A percentile compares a stretch with the other conserved stretches of the same genome.
Evolutionary conservation across 2,113 vertebrate species (phyloP).

Genomic region (Anolis carolinensis): DNA sequence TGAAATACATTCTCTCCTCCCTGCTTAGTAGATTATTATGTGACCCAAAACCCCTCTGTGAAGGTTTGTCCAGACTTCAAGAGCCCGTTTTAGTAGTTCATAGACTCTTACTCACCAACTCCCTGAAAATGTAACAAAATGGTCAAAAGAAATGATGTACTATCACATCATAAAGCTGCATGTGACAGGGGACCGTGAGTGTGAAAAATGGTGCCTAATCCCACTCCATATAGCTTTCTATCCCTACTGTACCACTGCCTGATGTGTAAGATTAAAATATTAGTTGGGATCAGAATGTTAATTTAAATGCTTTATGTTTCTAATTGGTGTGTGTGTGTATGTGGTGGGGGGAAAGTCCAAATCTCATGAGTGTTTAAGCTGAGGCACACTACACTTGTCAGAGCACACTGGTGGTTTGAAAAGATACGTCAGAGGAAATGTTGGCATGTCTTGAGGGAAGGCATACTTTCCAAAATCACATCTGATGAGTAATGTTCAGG

Average conservation of each 20-base stretch:
- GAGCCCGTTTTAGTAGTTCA: no score
- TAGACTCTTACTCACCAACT: no score
- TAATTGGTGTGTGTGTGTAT: conserved; percentile 66
- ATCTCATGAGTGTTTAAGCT: conserved; percentile 59
- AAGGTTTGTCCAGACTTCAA: no score
- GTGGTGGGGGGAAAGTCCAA: conserved; percentile 33
- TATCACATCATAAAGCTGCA: not conserved
- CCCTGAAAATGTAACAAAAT: accelerated
- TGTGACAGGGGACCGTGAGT: no score
- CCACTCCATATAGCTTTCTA: no score
- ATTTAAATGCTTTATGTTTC: conserved; percentile 69
- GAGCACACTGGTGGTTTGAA: conserved; percentile 52
- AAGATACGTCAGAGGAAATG: conserved; percentile 66
- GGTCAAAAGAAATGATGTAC: not conserved
- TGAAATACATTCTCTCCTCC: no score
- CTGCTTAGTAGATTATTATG: no score
- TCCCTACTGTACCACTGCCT: conserved; percentile 18
- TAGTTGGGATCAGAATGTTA: conserved; percentile 61
- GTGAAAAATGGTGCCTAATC: no score
- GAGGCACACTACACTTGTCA: conserved; percentile 57
- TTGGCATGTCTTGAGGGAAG: conserved; percentile 37
- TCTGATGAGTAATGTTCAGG: conserved; percentile 20
- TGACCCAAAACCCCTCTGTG: no score
- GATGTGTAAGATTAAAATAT: conserved; percentile 53
- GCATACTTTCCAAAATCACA: conserved; percentile 18